Conservation (phyloP, 2,113 vertebrate species). For the Barbus barbus region DNA sequence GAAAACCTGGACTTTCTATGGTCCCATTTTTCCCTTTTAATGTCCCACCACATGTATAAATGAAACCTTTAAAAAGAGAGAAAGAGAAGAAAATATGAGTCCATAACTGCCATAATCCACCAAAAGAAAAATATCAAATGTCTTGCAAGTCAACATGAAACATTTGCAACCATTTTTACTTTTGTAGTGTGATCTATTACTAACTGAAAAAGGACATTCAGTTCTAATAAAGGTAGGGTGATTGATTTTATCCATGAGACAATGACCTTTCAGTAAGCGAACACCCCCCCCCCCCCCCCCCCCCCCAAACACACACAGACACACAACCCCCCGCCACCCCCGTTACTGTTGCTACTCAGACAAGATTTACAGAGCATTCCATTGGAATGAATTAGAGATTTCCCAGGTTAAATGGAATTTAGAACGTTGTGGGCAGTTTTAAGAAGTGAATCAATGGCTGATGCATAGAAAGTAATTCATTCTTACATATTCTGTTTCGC, state of each 20-base stretch:
- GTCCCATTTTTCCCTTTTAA: conserved; percentile 97
- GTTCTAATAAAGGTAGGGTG: too few relatives aligned
- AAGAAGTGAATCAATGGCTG: neutral
- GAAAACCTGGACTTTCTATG: conserved; percentile 98
- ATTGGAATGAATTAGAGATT: neutral
- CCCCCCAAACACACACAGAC: too few relatives aligned
- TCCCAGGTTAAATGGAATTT: too few relatives aligned
- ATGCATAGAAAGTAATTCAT: neutral
- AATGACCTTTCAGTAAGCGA: too few relatives aligned
- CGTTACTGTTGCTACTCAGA: neutral
- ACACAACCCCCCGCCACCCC: too few relatives aligned
- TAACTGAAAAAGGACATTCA: too few relatives aligned
- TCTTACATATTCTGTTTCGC: too few relatives aligned
- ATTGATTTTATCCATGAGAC: too few relatives aligned
- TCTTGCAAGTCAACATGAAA: neutral
- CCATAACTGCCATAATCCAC: conserved; percentile 2
- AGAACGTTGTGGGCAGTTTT: neutral
- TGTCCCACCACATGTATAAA: conserved; percentile 96
- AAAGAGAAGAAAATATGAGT: conserved; percentile 35
- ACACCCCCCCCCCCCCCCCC: too few relatives aligned
- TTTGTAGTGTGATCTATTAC: too few relatives aligned
- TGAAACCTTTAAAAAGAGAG: conserved; percentile 82
- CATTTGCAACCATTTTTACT: too few relatives aligned
- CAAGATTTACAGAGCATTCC: neutral
- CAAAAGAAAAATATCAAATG: neutral